Conservation (phyloP, 1,140 invertebrate genomes). For the Ptiloglossa arizonensis region DNA sequence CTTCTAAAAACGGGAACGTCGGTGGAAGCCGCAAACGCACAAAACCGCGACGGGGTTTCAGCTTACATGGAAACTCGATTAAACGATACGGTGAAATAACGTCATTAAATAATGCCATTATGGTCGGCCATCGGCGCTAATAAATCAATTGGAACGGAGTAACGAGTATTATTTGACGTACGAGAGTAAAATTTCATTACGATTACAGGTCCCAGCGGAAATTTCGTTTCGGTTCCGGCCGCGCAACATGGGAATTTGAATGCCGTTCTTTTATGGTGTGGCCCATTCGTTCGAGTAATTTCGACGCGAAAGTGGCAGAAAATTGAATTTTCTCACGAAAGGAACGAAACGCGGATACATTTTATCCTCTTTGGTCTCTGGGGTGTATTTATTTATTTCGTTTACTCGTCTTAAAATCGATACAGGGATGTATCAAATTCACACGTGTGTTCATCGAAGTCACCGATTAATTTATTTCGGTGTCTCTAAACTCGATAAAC, state of each 20-base stretch:
- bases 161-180: slow-evolving; percentile 4
- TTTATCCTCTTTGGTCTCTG: not conserved
- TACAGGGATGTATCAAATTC: no score
- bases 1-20: slow-evolving; percentile 26
- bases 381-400: not conserved
- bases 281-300: not conserved
- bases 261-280: no score
- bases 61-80: slow-evolving; percentile 50
- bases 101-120: slow-evolving; percentile 48
- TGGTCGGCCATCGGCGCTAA: slow-evolving; percentile 15
- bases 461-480: no score
- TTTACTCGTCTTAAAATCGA: no score
- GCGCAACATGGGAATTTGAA: slow-evolving; percentile 9
- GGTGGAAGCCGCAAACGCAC: slow-evolving; percentile 21
- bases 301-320: not conserved
- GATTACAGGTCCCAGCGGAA: not conserved
- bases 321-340: not conserved
- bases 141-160: slow-evolving; percentile 21
- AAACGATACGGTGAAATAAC: slow-evolving; percentile 27
- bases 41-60: slow-evolving; percentile 38
- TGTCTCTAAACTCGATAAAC: no score
- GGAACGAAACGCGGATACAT: not conserved
- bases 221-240: not conserved
- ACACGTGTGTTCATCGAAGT: no score
- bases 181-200: slow-evolving; percentile 1